Evolutionary conservation across 2,797 vertebrate genomes (phyloP).

Genomic region (Oreochromis grahami): DNA sequence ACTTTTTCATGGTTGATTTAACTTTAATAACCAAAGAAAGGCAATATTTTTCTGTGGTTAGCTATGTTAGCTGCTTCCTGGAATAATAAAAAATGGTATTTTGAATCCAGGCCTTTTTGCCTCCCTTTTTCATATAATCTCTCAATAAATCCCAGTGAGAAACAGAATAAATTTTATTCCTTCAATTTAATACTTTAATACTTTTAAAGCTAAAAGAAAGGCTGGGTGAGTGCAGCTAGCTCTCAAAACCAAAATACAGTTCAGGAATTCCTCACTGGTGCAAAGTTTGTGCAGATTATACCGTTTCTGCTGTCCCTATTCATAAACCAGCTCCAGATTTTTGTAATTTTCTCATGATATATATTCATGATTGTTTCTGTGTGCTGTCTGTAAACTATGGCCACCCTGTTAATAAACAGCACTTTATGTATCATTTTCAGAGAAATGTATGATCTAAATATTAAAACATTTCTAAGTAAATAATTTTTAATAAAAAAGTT

Average conservation of each 20-base stretch:
- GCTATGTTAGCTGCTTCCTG: neutral
- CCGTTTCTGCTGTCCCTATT: neutral
- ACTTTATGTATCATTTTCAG: slow-evolving; percentile 41
- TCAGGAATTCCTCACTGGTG: neutral
- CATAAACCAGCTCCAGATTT: neutral
- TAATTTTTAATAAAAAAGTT: neutral
- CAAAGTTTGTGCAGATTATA: neutral
- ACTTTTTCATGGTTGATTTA: slow-evolving; percentile 23
- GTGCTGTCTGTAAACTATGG: neutral
- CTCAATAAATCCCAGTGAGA: slow-evolving; percentile 1
- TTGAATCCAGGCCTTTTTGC: slow-evolving; percentile 1
- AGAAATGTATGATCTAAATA: slow-evolving; percentile 11
- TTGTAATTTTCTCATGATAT: neutral
- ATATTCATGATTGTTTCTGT: slow-evolving; percentile 1
- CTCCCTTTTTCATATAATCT: neutral
- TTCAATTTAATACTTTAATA: neutral
- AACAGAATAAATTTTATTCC: neutral
- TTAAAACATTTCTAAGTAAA: slow-evolving; percentile 18
- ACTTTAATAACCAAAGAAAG: slow-evolving; percentile 45
- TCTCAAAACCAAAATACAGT: neutral
- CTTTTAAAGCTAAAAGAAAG: neutral
- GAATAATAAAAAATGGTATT: slow-evolving; percentile 19
- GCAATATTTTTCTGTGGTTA: slow-evolving; percentile 26
- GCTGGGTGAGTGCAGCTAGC: neutral
- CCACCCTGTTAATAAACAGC: slow-evolving; percentile 17